These are phyloP conservation scores for Neoascia interrupta DNA, from an alignment of 2,888 invertebrate species.

Conservation along the genomic window DNA sequence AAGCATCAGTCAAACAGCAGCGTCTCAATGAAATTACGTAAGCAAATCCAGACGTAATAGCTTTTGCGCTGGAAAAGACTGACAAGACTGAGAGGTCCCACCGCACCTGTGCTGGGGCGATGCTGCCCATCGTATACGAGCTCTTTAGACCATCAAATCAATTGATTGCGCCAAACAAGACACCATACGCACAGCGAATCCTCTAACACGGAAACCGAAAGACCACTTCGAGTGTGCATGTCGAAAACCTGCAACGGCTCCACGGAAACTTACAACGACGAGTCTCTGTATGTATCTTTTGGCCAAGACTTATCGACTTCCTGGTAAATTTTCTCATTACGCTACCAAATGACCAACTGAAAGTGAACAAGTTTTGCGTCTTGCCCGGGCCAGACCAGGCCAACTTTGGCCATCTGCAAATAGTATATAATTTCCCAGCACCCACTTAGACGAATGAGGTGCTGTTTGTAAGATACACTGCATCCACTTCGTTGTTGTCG, in stretches of 20 bases:
- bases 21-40: conserved; percentile 37
- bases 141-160: conserved; percentile 46
- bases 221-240: conserved; percentile 11
- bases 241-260: conserved; percentile 41
- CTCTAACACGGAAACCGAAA: conserved; percentile 55
- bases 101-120: too few species aligned
- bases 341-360: background rate
- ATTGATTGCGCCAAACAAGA: background rate
- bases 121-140: too few species aligned
- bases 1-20: conserved; percentile 10
- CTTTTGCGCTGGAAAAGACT: conserved; percentile 26
- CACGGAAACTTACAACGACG: conserved; percentile 7
- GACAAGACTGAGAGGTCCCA: too few species aligned
- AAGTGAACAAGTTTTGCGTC: conserved; percentile 26
- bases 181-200: background rate
- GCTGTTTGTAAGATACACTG: background rate
- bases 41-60: conserved; percentile 21
- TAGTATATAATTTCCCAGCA: background rate
- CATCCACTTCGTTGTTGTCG: background rate
- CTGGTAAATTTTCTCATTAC: conserved; percentile 44
- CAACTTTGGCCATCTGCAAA: conserved; percentile 14
- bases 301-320: conserved; percentile 44
- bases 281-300: conserved; percentile 30
- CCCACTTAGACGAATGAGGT: background rate
- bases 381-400: background rate